Base-by-base conservation (phyloP, 2,888 invertebrate genomes). In the Diogma glabrata region DNA sequence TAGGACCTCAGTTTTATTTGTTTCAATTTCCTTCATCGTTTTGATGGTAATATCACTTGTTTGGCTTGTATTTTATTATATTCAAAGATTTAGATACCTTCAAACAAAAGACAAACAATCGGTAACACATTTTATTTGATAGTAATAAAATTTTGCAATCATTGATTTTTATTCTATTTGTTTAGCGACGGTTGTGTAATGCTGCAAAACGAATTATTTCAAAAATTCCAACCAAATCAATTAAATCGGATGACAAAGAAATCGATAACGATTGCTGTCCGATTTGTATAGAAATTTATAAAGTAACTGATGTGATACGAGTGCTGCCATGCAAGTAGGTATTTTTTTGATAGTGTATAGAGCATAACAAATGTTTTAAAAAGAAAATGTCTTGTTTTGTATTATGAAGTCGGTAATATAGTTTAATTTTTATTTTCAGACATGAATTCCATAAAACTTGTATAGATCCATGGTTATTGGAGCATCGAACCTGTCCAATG, bases 1-100 rank as follows among this genome's bases (percentile, higher is more conserved):
- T 77, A 87, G 88, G 67, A 92, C 92, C 9, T 91, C 92, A 2
- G 92, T 95, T 61, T 75, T 95, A 59, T 93, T 95, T 71, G 93
- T 95, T 52, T 92, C 93, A 56, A 89, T 94, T 59, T 93, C 93
- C 2, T 94, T 95, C 74, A 91, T 94, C 60, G 88, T 95, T 54
- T 75, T 94, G 59, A 92, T 94, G 91, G 84, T 93, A 60, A 92
- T 94, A 58, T 92, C 92, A 2, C 73, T 94, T 60, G 90, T 93
- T 19, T 95, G 94, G 94, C 79, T 95, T 38, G 85, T 94, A 54
- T 94, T 94, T 73, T 95, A 95, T 74, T 95, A 95, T 70, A 87
- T 95, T 50, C 94, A 95, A 72, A 76, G 93, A 58, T 93, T 94
- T 72, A 76, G 94, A 54, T 93, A 94, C 66, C 85, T 93, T 55